Base-by-base conservation (phyloP, 2,888 invertebrate genomes). In the Microctonus brassicae region DNA sequence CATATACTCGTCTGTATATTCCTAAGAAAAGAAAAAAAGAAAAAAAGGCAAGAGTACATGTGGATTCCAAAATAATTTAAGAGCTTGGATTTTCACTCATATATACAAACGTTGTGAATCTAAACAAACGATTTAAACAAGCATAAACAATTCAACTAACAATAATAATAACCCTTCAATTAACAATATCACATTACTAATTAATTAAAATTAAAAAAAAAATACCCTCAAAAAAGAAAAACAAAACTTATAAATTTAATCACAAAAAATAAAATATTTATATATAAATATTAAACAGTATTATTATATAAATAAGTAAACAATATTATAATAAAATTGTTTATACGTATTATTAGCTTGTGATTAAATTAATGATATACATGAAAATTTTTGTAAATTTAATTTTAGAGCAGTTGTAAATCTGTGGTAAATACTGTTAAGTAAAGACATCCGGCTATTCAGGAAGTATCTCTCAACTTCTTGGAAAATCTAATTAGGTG, bases 401-500 rank as follows among this genome's bases (percentile, higher is more conserved):
- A 10, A 26, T 66, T 55, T 57, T 22, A 11, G 17, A 9, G 22
- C 20, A 7, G 53, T 66, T 55, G 53, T 66, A 55, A 55, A 66
- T 66, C 36, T 34, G 26, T 55, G 65, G 53, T 24, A 53, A 64
- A 64, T 26, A 6, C 20, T 29, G 47, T 17, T 47, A 17, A 17
- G 61, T 66, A 29, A 55, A 72, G 72, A 74, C 70, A 70, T 74
- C 72, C 74, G 70, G 74, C 64, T 63, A 62, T 67, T 53, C 62
- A 60, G 60, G 69, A 72, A 72, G 66, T 5, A 61, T 26, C 63
- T 36, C 33, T 61, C 17, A 3, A n/a, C 47, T 79, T 80, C 79
- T 75, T 34, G 73, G 79, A 78, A 79, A 78, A 77, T 77, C 78
- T 78, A 76, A 80, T 80, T 80, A 75, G 75, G 71, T 73, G 72